A percentile compares a stretch with the other conserved stretches of the same genome.
phyloP scores from a whole-genome alignment of 2,113 vertebrate genomes.

The Hydropotes inermis region DNA sequence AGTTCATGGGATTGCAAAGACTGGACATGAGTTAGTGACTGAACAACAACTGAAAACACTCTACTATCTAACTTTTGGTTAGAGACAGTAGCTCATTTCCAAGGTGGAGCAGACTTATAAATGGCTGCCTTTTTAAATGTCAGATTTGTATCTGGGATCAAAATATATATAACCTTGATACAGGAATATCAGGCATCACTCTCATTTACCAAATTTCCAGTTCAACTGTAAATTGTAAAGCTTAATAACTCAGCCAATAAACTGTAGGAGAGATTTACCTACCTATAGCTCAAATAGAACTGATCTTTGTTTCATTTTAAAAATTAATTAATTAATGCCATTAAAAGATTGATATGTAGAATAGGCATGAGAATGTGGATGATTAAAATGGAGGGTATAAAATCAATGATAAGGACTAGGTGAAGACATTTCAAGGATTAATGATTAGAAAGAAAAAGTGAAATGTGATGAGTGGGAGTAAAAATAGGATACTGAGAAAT shows the following conservation, averaged over 20 bases:
- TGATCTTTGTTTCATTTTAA: not conserved
- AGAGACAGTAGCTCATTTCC: not conserved
- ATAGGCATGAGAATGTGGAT: not conserved
- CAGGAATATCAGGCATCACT: not conserved
- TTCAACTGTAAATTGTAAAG: not conserved
- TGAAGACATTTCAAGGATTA: constrained; percentile 24
- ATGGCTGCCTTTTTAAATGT: not conserved
- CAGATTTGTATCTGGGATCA: not conserved
- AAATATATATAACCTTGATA: not conserved
- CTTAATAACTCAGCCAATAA: not conserved
- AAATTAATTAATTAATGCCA: not conserved
- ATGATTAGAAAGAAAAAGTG: constrained; percentile 50
- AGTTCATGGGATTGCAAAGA: not conserved
- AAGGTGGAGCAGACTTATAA: not conserved
- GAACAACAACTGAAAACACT: not conserved
- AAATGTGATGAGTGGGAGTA: constrained; percentile 49
- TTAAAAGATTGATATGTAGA: not conserved
- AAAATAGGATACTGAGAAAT: constrained; percentile 48
- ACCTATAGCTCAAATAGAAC: not conserved
- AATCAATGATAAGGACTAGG: constrained; percentile 15
- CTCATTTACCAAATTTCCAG: not conserved
- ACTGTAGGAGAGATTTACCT: not conserved
- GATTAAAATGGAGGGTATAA: constrained; percentile 2
- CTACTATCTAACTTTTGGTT: not conserved
- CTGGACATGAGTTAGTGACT: not conserved